A percentile compares a stretch with the other conserved stretches of the same genome.
These are phyloP conservation scores for Meteorus colon DNA, from an alignment of 2,888 invertebrate genomes.

Conservation along the genomic window DNA sequence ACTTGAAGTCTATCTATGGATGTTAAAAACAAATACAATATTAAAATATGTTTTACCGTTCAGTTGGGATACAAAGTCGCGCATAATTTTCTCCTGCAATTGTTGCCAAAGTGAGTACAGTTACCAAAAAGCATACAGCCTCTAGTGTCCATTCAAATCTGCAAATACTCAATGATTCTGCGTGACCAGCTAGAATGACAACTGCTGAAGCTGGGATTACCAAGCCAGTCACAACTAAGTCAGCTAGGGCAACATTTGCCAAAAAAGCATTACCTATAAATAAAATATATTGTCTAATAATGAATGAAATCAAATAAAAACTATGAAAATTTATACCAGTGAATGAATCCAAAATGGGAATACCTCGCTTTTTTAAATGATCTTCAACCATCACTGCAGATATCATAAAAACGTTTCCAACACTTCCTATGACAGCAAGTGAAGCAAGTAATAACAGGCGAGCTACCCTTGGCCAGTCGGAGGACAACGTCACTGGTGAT, in stretches of 20 bases:
- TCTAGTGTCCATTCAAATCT: constrained; percentile 80
- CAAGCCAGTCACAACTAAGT: constrained; percentile 80
- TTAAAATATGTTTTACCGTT: constrained; percentile 66
- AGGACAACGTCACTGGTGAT: constrained; percentile 80
- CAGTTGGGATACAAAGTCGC: constrained; percentile 77
- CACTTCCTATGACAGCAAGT: constrained; percentile 79
- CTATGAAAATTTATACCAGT: background rate
- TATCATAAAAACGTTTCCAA: constrained; percentile 86
- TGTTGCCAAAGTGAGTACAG: constrained; percentile 78
- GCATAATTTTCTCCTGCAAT: constrained; percentile 81
- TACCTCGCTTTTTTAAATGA: constrained; percentile 81
- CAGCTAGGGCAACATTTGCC: constrained; percentile 82
- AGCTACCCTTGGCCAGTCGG: constrained; percentile 81
- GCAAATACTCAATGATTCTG: constrained; percentile 78
- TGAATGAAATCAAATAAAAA: background rate
- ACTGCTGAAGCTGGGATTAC: constrained; percentile 83
- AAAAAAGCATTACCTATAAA: constrained; percentile 80
- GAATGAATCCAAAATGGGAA: constrained; percentile 34
- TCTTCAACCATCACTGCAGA: constrained; percentile 84
- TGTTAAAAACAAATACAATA: background rate
- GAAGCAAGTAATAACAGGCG: constrained; percentile 79
- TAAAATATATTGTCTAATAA: constrained; percentile 20
- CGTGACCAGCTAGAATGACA: constrained; percentile 80
- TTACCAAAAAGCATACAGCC: constrained; percentile 80
- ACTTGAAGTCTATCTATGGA: constrained; percentile 28